A percentile compares a stretch with the other conserved stretches of the same genome.
These are phyloP conservation scores for Semnornis frantzii DNA, from an alignment of 2,113 vertebrate species.

Conservation along the genomic window DNA sequence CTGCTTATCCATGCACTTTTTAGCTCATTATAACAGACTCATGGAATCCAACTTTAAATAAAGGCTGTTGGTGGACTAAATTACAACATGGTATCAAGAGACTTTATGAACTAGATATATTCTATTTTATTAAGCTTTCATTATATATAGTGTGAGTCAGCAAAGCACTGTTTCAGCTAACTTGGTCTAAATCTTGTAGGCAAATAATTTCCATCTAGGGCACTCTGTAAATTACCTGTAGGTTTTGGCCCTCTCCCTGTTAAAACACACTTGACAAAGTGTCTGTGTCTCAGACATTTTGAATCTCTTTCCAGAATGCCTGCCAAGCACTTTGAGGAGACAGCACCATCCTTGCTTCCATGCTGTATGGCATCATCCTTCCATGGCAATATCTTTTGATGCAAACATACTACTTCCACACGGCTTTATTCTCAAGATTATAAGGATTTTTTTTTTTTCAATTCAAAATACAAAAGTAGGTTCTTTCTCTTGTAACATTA, in stretches of 20 bases:
- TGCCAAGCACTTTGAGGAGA: not conserved
- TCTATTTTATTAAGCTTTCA: slow-evolving; percentile 49
- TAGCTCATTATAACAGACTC: slow-evolving; percentile 62
- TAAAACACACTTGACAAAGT: not conserved
- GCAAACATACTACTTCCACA: not conserved
- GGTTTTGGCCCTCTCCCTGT: not conserved
- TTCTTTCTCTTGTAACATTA: not conserved
- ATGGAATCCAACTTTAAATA: slow-evolving; percentile 64
- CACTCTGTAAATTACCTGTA: slow-evolving; percentile 1
- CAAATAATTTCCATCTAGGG: slow-evolving; percentile 15
- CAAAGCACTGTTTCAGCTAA: slow-evolving; percentile 26
- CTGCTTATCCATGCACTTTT: slow-evolving; percentile 68
- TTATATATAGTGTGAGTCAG: slow-evolving; percentile 39
- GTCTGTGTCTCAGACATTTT: not conserved
- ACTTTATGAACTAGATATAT: slow-evolving; percentile 41
- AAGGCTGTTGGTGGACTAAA: slow-evolving; percentile 68
- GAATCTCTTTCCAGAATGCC: not conserved
- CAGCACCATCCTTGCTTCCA: not conserved
- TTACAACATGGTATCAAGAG: slow-evolving; percentile 57
- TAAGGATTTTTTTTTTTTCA: not conserved
- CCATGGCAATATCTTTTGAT: not conserved
- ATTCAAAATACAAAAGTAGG: not conserved
- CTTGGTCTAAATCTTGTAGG: slow-evolving; percentile 26
- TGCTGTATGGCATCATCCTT: fast-evolving
- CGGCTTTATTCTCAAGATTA: not conserved